phyloP scores from a whole-genome alignment of 2,113 vertebrate genomes.

The Amphiprion ocellaris region DNA sequence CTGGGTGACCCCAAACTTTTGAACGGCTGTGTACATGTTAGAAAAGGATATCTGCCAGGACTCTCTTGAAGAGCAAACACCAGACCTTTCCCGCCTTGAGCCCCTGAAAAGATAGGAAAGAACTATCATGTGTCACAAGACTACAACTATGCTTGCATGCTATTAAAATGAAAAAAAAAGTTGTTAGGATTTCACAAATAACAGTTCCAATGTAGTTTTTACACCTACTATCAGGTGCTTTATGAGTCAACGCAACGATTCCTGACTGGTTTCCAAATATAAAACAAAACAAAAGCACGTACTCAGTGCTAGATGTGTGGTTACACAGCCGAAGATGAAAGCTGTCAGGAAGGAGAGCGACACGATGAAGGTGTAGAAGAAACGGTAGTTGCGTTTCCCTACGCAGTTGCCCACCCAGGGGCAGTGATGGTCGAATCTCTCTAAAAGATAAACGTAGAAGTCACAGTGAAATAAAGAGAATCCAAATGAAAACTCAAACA shows the following conservation, averaged over 20 bases:
- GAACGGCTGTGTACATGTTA: too few relatives aligned
- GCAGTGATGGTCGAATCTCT: conserved; percentile 96
- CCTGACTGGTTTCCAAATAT: neutral
- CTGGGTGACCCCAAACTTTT: too few relatives aligned
- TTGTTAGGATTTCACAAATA: neutral
- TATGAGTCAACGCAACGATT: neutral
- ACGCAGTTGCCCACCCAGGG: conserved; percentile 99
- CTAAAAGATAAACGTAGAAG: conserved; percentile 74
- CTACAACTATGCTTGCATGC: neutral
- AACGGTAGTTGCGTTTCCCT: conserved; percentile 95
- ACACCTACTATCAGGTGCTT: neutral
- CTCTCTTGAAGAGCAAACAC: conserved; percentile 91
- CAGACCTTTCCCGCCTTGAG: conserved; percentile 88
- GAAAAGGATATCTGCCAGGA: conserved; percentile 97
- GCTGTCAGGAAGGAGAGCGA: conserved; percentile 95
- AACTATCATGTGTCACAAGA: neutral
- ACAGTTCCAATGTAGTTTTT: neutral
- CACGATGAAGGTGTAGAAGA: conserved; percentile 96
- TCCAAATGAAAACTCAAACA: neutral
- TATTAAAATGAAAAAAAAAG: neutral
- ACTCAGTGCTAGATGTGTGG: conserved; percentile 95
- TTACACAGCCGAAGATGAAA: conserved; percentile 96
- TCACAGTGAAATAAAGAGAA: neutral
- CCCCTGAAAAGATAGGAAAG: conserved; percentile 80
- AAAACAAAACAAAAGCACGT: conserved; percentile 57